phyloP scores from a whole-genome alignment of 2,888 invertebrate genomes.

The Hydroisotoma schaefferi region DNA sequence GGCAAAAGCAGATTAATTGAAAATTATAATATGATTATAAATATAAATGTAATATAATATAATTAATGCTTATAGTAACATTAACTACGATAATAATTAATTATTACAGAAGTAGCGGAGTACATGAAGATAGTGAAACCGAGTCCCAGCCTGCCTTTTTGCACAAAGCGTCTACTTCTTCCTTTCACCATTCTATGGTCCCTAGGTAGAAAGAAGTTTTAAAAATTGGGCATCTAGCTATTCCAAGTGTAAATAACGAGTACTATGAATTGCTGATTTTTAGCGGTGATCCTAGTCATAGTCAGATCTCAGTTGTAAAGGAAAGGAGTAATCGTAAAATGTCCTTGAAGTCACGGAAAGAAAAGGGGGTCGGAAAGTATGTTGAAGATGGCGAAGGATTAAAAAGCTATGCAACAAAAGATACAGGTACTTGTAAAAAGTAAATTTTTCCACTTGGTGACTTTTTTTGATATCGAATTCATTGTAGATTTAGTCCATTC shows the following conservation, averaged over 20 bases:
- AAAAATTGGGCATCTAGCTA: not conserved
- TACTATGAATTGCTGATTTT: no score
- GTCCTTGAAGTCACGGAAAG: slow-evolving; percentile 37
- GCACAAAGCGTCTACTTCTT: not conserved
- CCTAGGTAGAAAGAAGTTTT: not conserved
- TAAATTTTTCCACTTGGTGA: not conserved
- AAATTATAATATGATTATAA: slow-evolving; percentile 18
- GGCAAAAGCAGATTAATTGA: slow-evolving; percentile 1
- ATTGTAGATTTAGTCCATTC: not conserved
- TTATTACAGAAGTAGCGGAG: slow-evolving; percentile 57
- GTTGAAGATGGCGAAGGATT: slow-evolving; percentile 32
- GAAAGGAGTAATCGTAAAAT: slow-evolving; percentile 40
- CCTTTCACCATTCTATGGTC: not conserved
- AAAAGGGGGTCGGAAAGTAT: slow-evolving; percentile 34
- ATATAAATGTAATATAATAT: slow-evolving; percentile 19
- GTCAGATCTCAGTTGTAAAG: slow-evolving; percentile 33
- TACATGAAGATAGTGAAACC: slow-evolving; percentile 59
- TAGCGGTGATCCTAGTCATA: slow-evolving; percentile 27
- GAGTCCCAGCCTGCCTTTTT: slow-evolving; percentile 50
- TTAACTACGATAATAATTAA: slow-evolving; percentile 5
- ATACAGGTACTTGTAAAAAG: no score
- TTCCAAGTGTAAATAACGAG: no score
- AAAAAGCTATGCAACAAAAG: not conserved
- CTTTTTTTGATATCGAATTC: not conserved
- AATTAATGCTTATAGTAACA: slow-evolving; percentile 36